These are phyloP conservation scores for Ichneumoninae sp. DNA, from an alignment of 2,888 invertebrate species.

Conservation along the genomic window DNA sequence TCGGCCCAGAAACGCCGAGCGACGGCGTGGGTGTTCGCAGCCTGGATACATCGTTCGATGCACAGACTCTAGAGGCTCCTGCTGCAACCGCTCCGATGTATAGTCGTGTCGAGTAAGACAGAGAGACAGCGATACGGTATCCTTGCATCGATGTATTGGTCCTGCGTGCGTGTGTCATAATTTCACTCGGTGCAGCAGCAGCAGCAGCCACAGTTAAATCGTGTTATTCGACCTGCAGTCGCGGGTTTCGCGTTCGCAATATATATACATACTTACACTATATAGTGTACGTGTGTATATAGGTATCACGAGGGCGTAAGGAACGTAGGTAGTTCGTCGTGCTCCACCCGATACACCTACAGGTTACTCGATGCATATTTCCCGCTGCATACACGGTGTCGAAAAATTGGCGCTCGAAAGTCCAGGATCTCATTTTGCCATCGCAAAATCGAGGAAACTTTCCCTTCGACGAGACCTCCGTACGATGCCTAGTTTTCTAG, in stretches of 20 bases:
- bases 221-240: slow-evolving; percentile 45
- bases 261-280: neutral
- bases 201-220: slow-evolving; percentile 43
- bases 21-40: slow-evolving; percentile 78
- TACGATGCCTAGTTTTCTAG: neutral
- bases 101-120: slow-evolving; percentile 2
- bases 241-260: slow-evolving; percentile 22
- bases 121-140: neutral
- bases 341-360: slow-evolving; percentile 46
- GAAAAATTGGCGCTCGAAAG: neutral
- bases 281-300: slow-evolving; percentile 11
- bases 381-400: slow-evolving; percentile 3
- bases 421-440: neutral
- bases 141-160: slow-evolving; percentile 47
- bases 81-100: slow-evolving; percentile 8
- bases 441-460: neutral
- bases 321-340: slow-evolving; percentile 40
- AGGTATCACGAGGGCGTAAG: slow-evolving; percentile 34
- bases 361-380: slow-evolving; percentile 12
- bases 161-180: slow-evolving; percentile 45
- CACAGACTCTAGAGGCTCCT: slow-evolving; percentile 48
- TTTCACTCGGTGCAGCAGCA: slow-evolving; percentile 47
- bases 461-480: neutral
- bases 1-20: slow-evolving; percentile 79
- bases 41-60: slow-evolving; percentile 78